Conservation (phyloP, 2,113 vertebrate genomes). For the Callipepla squamata region DNA sequence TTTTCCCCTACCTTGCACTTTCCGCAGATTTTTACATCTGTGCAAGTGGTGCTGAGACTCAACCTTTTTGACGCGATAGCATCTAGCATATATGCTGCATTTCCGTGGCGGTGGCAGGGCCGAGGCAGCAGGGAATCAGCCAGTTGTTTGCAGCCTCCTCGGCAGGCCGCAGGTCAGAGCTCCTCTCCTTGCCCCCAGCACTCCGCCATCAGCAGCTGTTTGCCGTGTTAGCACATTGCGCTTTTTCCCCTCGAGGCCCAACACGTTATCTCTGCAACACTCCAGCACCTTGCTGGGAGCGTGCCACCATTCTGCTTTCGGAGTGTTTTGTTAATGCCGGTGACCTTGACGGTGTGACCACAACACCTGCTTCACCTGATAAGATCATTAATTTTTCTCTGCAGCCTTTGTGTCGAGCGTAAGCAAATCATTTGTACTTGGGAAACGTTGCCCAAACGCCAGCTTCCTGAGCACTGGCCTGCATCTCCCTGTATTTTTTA, state of each 20-base stretch:
- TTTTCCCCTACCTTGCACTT: not conserved
- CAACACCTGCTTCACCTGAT: conserved; percentile 72
- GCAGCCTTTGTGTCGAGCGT: conserved; percentile 39
- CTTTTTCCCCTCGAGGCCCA: conserved; percentile 31
- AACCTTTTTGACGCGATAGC: not conserved
- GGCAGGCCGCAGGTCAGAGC: conserved; percentile 47
- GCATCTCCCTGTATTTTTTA: conserved; percentile 24
- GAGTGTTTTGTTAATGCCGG: conserved; percentile 34
- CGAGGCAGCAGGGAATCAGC: conserved; percentile 8
- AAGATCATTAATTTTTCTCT: conserved; percentile 60
- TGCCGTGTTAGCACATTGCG: not conserved
- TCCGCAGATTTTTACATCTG: not conserved
- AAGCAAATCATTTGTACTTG: conserved; percentile 66
- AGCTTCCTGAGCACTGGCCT: conserved; percentile 50
- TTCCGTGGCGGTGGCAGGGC: not conserved
- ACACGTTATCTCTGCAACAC: conserved; percentile 36
- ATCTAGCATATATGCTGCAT: not conserved
- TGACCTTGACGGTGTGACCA: conserved; percentile 67
- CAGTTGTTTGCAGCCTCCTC: conserved; percentile 44
- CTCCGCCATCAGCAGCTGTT: conserved; percentile 55
- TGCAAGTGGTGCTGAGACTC: not conserved
- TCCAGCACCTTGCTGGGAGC: conserved; percentile 48
- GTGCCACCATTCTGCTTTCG: conserved; percentile 11
- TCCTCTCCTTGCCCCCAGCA: not conserved
- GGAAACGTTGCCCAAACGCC: not conserved